Conservation (phyloP, 1,140 invertebrate species). For the Aphelinus certus region DNA sequence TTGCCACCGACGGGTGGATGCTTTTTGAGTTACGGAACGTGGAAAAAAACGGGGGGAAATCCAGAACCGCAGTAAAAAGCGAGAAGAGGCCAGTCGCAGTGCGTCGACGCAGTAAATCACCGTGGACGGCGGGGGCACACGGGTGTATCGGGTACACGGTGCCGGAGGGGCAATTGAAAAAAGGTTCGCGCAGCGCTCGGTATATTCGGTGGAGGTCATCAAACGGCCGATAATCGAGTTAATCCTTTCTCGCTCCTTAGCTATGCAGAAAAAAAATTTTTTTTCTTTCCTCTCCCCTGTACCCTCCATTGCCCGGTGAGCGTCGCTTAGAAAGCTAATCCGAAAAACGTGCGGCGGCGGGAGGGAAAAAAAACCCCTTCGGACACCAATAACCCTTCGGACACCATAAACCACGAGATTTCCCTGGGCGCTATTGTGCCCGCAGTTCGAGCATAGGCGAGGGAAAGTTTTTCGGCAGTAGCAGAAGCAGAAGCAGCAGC, state of each 20-base stretch:
- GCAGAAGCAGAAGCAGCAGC: not conserved
- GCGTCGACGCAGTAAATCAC: conserved; percentile 24
- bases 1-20: too few species aligned
- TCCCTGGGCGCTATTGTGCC: conserved; percentile 1
- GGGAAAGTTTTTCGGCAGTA: conserved; percentile 26
- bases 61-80: not conserved
- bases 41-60: too few species aligned
- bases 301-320: not conserved
- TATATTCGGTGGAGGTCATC: not conserved
- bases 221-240: conserved; percentile 37
- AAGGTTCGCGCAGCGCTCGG: not conserved
- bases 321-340: conserved; percentile 30
- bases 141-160: not conserved
- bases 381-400: conserved; percentile 34
- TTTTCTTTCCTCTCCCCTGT: not conserved
- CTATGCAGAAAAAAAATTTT: conserved; percentile 37
- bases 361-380: conserved; percentile 5
- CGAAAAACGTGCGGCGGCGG: conserved; percentile 10
- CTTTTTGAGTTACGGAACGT: too few species aligned
- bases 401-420: conserved; percentile 23
- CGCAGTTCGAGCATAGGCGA: not conserved
- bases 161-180: conserved; percentile 18
- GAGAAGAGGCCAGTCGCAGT: not conserved
- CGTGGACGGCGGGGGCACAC: not conserved
- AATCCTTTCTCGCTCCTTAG: conserved; percentile 33